Conservation (phyloP, 2,797 vertebrate genomes). For the Acanthornis magna region DNA sequence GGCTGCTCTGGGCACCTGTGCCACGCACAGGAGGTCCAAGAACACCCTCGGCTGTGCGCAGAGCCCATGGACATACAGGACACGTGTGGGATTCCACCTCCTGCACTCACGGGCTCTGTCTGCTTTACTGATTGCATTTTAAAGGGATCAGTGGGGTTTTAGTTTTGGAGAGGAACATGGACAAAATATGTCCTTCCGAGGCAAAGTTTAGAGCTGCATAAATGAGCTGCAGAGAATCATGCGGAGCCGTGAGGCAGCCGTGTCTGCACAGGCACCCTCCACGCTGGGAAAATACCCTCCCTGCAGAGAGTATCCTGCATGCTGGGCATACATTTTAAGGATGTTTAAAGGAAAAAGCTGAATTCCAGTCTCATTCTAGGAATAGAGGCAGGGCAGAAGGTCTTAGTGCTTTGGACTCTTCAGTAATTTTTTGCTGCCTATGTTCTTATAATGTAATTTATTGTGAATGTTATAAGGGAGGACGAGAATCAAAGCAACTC, state of each 20-base stretch:
- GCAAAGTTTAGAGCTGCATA: background rate
- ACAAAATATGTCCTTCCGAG: background rate
- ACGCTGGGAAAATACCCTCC: rapidly evolving
- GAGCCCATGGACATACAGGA: rapidly evolving
- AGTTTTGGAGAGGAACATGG: background rate
- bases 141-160: background rate
- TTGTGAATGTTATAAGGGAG: slow-evolving; percentile 38
- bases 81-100: rapidly evolving
- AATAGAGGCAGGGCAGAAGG: background rate
- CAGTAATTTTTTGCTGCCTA: slow-evolving; percentile 24
- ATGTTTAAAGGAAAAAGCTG: background rate
- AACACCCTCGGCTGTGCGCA: background rate
- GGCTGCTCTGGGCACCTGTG: background rate
- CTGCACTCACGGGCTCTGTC: background rate
- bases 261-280: background rate
- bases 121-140: background rate
- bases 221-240: background rate
- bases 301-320: background rate
- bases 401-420: background rate
- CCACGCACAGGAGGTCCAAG: rapidly evolving
- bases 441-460: slow-evolving; percentile 7
- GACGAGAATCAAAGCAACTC: background rate
- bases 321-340: background rate
- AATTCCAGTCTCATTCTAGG: background rate
- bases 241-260: rapidly evolving